Conservation (phyloP, 92 coral and sea anemone genomes). For the Anthopleura xanthogrammica region DNA sequence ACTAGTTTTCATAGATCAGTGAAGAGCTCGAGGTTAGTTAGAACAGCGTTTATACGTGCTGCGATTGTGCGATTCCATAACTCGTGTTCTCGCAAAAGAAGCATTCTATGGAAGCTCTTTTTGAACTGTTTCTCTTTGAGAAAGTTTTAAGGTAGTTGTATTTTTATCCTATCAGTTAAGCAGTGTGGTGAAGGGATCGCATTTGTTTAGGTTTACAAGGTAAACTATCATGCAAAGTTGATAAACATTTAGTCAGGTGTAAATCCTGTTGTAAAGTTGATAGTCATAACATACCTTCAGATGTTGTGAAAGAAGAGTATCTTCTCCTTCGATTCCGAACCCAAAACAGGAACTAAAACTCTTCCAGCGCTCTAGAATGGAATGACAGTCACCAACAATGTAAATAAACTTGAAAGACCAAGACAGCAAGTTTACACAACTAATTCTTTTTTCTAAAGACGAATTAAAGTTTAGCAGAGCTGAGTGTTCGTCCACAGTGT, state of each 20-base stretch:
- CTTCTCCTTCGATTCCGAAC: not conserved
- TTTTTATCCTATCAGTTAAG: not conserved
- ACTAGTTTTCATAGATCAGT: not conserved
- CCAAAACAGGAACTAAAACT: not conserved
- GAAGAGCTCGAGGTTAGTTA: not conserved
- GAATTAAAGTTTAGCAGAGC: not conserved
- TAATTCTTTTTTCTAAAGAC: not conserved
- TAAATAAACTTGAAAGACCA: constrained; percentile 5
- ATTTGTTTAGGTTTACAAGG: not conserved
- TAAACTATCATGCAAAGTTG: not conserved
- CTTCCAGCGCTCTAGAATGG: not conserved
- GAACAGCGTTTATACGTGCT: not conserved
- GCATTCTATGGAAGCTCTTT: not conserved
- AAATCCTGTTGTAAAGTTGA: not conserved
- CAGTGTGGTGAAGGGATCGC: not conserved
- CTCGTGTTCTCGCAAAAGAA: too few relatives aligned
- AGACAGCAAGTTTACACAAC: constrained; percentile 8
- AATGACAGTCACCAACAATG: not conserved
- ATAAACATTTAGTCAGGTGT: not conserved
- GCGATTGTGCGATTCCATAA: not conserved
- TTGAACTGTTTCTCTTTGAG: not conserved
- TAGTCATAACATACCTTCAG: constrained; percentile 4
- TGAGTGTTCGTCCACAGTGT: not conserved
- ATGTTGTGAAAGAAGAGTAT: not conserved
- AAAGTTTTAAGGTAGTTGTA: not conserved